Percentiles rank a stretch among this genome's conserved stretches.
Evolutionary conservation across 2,888 invertebrate genomes (phyloP).

Genomic region (Cancer borealis): DNA sequence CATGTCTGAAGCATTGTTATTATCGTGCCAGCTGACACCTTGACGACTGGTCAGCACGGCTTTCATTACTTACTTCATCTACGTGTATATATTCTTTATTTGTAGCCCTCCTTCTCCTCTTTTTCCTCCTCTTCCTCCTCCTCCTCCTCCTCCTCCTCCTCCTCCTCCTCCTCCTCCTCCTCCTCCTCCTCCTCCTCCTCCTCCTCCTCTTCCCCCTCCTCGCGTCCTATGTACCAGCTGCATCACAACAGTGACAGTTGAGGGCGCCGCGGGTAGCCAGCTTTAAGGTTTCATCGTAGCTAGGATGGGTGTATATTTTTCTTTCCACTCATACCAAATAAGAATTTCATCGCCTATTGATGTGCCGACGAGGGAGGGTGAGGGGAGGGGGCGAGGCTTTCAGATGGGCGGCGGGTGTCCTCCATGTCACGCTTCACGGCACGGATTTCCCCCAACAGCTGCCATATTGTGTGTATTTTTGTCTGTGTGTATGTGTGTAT

Average conservation of each 20-base stretch:
- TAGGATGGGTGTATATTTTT: background rate
- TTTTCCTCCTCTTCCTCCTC: background rate
- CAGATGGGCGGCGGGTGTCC: background rate
- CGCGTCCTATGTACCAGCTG: background rate
- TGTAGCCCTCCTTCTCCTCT: background rate
- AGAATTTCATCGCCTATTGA: background rate
- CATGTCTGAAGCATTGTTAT: background rate
- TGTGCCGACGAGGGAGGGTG: background rate
- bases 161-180: background rate
- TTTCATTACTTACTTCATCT: background rate
- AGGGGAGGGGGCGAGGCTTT: background rate
- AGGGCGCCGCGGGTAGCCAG: background rate
- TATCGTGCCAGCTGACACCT: background rate
- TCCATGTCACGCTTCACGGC: constrained; percentile 11
- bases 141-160: background rate
- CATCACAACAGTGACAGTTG: background rate
- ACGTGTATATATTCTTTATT: background rate
- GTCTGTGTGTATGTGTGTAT: background rate
- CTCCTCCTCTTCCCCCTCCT: background rate
- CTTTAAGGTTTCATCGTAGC: background rate
- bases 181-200: background rate
- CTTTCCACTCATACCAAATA: background rate
- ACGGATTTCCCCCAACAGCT: background rate
- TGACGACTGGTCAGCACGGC: no score
- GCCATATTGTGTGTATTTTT: constrained; percentile 8